phyloP scores from a whole-genome alignment of 2,797 vertebrate genomes.

The Onychomys torridus region DNA sequence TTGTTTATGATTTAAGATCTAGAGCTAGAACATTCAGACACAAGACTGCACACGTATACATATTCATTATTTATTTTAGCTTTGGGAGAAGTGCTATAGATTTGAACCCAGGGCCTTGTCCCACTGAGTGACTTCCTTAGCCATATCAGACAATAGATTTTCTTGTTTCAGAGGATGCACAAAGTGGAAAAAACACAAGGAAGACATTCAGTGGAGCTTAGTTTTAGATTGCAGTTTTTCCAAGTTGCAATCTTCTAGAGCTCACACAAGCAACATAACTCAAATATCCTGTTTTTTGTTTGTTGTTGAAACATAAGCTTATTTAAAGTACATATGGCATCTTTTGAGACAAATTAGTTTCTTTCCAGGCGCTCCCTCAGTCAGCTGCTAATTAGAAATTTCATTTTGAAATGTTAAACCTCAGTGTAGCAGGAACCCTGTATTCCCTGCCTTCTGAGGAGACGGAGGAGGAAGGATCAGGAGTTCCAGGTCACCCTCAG shows the following conservation, averaged over 20 bases:
- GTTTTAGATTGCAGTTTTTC: slow-evolving; percentile 66
- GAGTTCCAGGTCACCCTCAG: not conserved
- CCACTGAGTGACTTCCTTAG: not conserved
- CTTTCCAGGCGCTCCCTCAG: slow-evolving; percentile 74
- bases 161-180: slow-evolving; percentile 33
- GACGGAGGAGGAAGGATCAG: not conserved
- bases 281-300: slow-evolving; percentile 82
- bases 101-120: not conserved
- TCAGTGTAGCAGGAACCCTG: not conserved
- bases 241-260: slow-evolving; percentile 68
- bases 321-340: slow-evolving; percentile 85
- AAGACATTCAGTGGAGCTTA: slow-evolving; percentile 67
- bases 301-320: slow-evolving; percentile 86
- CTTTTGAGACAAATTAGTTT: slow-evolving; percentile 70
- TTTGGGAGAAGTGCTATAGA: not conserved
- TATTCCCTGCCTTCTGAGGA: not conserved
- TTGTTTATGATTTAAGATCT: slow-evolving; percentile 62
- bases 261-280: slow-evolving; percentile 63
- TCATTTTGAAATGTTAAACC: slow-evolving; percentile 78
- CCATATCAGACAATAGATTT: not conserved
- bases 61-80: not conserved
- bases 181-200: slow-evolving; percentile 57
- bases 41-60: slow-evolving; percentile 50
- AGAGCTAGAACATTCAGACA: slow-evolving; percentile 75
- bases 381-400: slow-evolving; percentile 82